Evolutionary conservation across 2,113 vertebrate species (phyloP).

Genomic region (Cervus canadensis): DNA sequence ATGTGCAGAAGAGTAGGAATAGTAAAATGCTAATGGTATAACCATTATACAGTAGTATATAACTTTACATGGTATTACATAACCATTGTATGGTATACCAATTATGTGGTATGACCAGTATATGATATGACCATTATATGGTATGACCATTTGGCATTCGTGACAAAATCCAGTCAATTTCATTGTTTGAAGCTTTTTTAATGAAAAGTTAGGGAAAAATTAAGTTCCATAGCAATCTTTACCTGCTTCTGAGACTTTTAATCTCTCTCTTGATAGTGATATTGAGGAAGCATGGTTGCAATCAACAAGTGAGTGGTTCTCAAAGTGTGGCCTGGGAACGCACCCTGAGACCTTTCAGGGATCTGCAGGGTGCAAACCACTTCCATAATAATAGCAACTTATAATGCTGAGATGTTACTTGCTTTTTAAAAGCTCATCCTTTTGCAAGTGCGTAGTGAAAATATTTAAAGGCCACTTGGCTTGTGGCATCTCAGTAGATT

Average conservation of each 20-base stretch:
- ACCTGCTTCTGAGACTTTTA: background rate
- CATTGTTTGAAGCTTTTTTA: background rate
- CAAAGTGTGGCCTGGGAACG: no score
- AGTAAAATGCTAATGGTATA: background rate
- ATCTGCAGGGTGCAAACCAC: background rate
- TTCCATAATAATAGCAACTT: background rate
- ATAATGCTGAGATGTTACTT: background rate
- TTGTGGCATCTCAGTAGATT: background rate
- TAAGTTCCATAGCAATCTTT: background rate
- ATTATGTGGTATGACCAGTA: no score
- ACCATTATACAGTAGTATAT: background rate
- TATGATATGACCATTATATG: background rate
- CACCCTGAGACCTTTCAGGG: background rate
- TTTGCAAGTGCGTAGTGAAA: background rate
- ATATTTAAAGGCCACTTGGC: background rate
- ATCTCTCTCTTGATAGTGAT: background rate
- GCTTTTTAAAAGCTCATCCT: background rate
- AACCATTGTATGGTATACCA: background rate
- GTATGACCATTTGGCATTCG: background rate
- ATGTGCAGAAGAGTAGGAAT: background rate
- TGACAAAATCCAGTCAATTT: background rate
- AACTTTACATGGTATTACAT: background rate
- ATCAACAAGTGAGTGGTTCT: background rate
- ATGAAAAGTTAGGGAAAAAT: background rate
- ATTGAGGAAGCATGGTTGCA: rapidly evolving